phyloP scores from a whole-genome alignment of 2,888 invertebrate species.

The Abrostola triplasia region DNA sequence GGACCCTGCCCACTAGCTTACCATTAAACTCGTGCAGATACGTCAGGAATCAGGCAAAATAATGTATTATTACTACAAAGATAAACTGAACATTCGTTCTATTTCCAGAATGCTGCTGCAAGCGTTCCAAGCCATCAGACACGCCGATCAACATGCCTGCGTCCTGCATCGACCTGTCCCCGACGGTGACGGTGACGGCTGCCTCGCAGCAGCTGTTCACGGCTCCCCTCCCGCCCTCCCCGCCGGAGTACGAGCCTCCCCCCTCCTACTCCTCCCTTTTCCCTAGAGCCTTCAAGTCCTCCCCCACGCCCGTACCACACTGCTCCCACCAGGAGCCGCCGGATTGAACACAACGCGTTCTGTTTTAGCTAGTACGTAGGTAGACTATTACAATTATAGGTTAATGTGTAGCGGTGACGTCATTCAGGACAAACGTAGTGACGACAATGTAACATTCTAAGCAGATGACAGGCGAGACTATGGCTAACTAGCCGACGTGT shows the following conservation, averaged over 20 bases:
- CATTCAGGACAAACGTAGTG: slow-evolving; percentile 25
- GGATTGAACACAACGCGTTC: slow-evolving; percentile 66
- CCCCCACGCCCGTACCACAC: slow-evolving; percentile 81
- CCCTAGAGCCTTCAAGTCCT: slow-evolving; percentile 86
- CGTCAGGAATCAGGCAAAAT: too few relatives aligned
- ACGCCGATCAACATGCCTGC: slow-evolving; percentile 82
- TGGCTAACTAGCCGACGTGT: neutral
- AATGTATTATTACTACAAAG: too few relatives aligned
- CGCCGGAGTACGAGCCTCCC: slow-evolving; percentile 90
- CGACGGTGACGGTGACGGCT: slow-evolving; percentile 80
- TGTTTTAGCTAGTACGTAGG: slow-evolving; percentile 54
- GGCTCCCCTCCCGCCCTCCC: slow-evolving; percentile 77
- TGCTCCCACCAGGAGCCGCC: slow-evolving; percentile 83
- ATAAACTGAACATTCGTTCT: too few relatives aligned
- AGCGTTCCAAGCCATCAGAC: slow-evolving; percentile 83
- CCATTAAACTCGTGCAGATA: too few relatives aligned
- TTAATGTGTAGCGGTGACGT: slow-evolving; percentile 33
- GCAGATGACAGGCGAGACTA: neutral
- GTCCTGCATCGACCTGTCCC: slow-evolving; percentile 82
- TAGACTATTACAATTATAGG: slow-evolving; percentile 64
- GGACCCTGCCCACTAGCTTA: too few relatives aligned
- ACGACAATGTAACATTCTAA: slow-evolving; percentile 1
- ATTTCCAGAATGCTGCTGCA: slow-evolving; percentile 87
- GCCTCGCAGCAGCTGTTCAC: slow-evolving; percentile 78
- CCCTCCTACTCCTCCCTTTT: slow-evolving; percentile 91